These are phyloP conservation scores for Epizoanthus rinbou DNA, from an alignment of 92 coral and sea anemone species.

Conservation along the genomic window DNA sequence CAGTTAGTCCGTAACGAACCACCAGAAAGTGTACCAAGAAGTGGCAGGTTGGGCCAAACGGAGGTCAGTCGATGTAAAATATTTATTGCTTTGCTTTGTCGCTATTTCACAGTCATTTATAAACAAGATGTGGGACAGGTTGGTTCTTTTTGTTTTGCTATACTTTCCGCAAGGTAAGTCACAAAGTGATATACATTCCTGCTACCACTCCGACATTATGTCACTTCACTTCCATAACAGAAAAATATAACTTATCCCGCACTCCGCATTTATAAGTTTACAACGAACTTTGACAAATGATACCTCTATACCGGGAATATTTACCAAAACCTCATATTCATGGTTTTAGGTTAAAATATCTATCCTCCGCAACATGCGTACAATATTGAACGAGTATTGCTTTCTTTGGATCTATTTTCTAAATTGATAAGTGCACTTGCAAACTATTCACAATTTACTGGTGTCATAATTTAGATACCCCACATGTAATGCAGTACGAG, in stretches of 20 bases:
- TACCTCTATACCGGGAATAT: too few relatives aligned
- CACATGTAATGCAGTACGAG: too few relatives aligned
- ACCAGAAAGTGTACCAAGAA: slow-evolving; percentile 16
- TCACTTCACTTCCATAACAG: not conserved
- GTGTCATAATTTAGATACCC: too few relatives aligned
- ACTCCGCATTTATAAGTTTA: not conserved
- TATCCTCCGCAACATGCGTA: too few relatives aligned
- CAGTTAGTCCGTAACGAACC: slow-evolving; percentile 30
- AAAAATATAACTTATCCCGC: not conserved
- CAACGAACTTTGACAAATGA: not conserved
- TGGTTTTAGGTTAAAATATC: too few relatives aligned
- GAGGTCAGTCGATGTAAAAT: slow-evolving; percentile 35
- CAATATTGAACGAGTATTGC: too few relatives aligned
- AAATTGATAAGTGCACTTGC: too few relatives aligned
- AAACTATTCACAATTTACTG: too few relatives aligned
- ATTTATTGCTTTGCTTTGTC: slow-evolving; percentile 24
- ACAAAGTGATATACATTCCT: not conserved
- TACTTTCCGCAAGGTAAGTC: slow-evolving; percentile 31
- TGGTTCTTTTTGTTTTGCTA: slow-evolving; percentile 21
- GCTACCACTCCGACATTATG: not conserved
- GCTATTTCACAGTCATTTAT: not conserved
- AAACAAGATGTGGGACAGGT: slow-evolving; percentile 33
- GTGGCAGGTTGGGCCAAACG: slow-evolving; percentile 29
- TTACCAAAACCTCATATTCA: too few relatives aligned
- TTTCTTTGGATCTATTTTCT: too few relatives aligned